Conservation (phyloP, 2,888 invertebrate species). For the Mesoligia furuncula region DNA sequence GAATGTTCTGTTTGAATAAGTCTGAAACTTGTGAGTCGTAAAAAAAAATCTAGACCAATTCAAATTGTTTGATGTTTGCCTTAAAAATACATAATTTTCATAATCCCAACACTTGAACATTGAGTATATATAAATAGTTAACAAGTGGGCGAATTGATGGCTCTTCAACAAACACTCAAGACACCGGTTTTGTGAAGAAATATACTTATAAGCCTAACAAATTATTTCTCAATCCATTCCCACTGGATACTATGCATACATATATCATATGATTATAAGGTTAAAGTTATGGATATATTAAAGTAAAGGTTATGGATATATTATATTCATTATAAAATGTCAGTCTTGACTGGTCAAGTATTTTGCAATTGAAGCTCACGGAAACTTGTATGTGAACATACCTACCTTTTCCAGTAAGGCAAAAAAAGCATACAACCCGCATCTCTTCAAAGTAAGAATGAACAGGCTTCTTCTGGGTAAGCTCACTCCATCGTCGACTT, state of each 20-base stretch:
- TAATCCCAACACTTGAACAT: conserved; percentile 29
- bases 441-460: too few relatives aligned
- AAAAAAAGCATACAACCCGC: neutral
- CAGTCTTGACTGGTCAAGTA: neutral
- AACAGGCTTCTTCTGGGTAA: too few relatives aligned
- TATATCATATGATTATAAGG: conserved; percentile 6
- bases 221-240: conserved; percentile 28
- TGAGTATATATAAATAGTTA: conserved; percentile 28
- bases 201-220: conserved; percentile 9
- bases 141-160: conserved; percentile 25
- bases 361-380: conserved; percentile 2
- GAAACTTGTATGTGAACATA: neutral
- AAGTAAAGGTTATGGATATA: neutral
- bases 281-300: conserved; percentile 14
- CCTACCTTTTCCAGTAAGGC: neutral
- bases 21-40: neutral
- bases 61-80: conserved; percentile 31
- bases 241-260: conserved; percentile 2
- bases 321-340: conserved; percentile 15
- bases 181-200: conserved; percentile 38
- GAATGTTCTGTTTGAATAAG: conserved; percentile 13
- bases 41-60: conserved; percentile 1
- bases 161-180: conserved; percentile 5
- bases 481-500: too few relatives aligned
- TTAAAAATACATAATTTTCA: conserved; percentile 40